Percentiles rank a stretch among this genome's conserved stretches.
Evolutionary conservation across 1,140 invertebrate genomes (phyloP).

Genomic region (Drosophila mojavensis): DNA sequence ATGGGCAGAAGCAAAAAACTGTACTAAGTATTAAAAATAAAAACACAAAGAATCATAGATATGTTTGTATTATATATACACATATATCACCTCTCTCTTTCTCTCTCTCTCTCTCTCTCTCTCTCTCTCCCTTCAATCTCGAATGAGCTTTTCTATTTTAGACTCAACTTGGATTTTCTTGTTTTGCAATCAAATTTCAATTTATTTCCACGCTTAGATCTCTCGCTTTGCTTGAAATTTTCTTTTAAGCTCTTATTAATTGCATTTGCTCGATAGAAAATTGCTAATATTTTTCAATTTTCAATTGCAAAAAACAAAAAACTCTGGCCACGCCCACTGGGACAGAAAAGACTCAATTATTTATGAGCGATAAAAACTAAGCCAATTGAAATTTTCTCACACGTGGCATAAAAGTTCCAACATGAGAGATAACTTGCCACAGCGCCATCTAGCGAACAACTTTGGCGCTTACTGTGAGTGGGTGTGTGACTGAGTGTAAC

Average conservation of each 20-base stretch:
- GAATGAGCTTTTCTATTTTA: neutral
- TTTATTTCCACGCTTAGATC: too few species aligned
- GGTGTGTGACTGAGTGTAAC: neutral
- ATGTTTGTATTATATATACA: too few species aligned
- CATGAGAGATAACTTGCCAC: conserved; percentile 25
- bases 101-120: too few species aligned
- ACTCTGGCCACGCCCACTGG: neutral
- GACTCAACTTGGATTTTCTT: too few species aligned
- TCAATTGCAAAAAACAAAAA: too few species aligned
- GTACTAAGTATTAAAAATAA: too few species aligned
- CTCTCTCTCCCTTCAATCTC: neutral
- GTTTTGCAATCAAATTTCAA: too few species aligned
- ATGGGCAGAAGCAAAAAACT: neutral
- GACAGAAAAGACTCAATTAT: conserved; percentile 30
- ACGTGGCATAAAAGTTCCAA: conserved; percentile 51
- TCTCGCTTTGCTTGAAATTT: too few species aligned
- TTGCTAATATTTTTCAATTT: too few species aligned
- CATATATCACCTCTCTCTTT: too few species aligned
- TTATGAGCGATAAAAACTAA: conserved; percentile 44
- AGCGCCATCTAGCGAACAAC: conserved; percentile 47
- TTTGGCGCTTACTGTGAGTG: conserved; percentile 28
- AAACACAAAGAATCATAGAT: too few species aligned
- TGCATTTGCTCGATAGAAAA: conserved; percentile 2
- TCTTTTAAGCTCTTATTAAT: conserved; percentile 30
- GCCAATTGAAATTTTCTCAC: conserved; percentile 62